Evolutionary conservation across 2,797 vertebrate species (phyloP).

Genomic region (Poecilia picta): DNA sequence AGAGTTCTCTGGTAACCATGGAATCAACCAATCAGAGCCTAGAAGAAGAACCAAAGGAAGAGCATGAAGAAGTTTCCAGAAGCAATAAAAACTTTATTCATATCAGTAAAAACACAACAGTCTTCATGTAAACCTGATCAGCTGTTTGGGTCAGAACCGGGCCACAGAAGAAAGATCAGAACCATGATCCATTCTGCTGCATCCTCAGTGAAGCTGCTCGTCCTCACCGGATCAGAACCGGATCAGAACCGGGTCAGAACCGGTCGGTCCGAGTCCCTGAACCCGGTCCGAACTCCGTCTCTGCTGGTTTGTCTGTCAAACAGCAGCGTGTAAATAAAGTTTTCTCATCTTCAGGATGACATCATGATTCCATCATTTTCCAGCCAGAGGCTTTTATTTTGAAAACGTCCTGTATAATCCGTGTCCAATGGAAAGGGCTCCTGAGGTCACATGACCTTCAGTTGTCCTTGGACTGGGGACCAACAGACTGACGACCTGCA

Average conservation of each 20-base stretch:
- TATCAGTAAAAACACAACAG: not conserved
- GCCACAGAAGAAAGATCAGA: not conserved
- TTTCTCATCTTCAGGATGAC: not conserved
- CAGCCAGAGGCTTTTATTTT: not conserved
- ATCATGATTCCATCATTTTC: not conserved
- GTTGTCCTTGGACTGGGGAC: constrained; percentile 88
- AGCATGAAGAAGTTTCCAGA: not conserved
- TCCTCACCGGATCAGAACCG: too few species aligned
- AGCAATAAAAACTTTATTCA: not conserved
- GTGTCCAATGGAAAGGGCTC: not conserved
- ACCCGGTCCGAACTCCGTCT: not conserved
- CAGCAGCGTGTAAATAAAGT: constrained; percentile 1
- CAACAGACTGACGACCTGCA: constrained; percentile 92
- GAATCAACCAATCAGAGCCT: not conserved
- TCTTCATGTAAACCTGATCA: not conserved
- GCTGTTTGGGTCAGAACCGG: not conserved
- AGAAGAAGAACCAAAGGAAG: not conserved
- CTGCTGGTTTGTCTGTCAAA: not conserved
- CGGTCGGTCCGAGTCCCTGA: not conserved
- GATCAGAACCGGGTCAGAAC: not conserved
- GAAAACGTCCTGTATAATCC: not conserved
- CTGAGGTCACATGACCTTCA: constrained; percentile 41
- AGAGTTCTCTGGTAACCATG: not conserved
- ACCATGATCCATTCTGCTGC: not conserved
- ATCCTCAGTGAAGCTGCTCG: not conserved